Evolutionary conservation across 2,888 invertebrate species (phyloP).

Genomic region (Zelleria hepariella): DNA sequence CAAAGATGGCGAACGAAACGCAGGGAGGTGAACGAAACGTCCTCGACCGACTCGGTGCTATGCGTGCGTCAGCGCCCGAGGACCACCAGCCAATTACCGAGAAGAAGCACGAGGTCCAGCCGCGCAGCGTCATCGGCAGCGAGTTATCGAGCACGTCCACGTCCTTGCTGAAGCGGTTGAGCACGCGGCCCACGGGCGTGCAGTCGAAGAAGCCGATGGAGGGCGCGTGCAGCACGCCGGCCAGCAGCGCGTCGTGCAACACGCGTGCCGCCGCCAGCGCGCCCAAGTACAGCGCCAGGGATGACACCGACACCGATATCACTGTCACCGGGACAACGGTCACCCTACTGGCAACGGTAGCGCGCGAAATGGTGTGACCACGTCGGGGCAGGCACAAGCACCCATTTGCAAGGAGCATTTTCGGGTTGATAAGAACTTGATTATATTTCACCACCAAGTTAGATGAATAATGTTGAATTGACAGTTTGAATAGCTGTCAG

Average conservation of each 20-base stretch:
- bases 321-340: slow-evolving; percentile 53
- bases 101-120: slow-evolving; percentile 78
- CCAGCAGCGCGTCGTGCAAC: slow-evolving; percentile 77
- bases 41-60: not conserved
- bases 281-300: slow-evolving; percentile 78
- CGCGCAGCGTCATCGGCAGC: slow-evolving; percentile 79
- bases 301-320: slow-evolving; percentile 75
- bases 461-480: too few species aligned
- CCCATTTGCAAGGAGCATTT: too few species aligned
- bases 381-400: not conserved
- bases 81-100: slow-evolving; percentile 48
- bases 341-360: not conserved
- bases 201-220: slow-evolving; percentile 83
- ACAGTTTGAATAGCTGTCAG: too few species aligned
- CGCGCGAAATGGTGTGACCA: not conserved
- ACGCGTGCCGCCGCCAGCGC: slow-evolving; percentile 73
- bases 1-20: too few species aligned
- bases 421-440: too few species aligned
- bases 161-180: slow-evolving; percentile 85
- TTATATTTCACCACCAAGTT: too few species aligned
- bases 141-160: slow-evolving; percentile 80
- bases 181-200: slow-evolving; percentile 83
- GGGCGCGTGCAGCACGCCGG: slow-evolving; percentile 77
- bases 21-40: too few species aligned
- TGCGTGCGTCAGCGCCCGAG: not conserved